Evolutionary conservation across 2,113 vertebrate species (phyloP), one percentile per base, ranked within the genome.

Genomic region (Addax nasomaculatus): DNA sequence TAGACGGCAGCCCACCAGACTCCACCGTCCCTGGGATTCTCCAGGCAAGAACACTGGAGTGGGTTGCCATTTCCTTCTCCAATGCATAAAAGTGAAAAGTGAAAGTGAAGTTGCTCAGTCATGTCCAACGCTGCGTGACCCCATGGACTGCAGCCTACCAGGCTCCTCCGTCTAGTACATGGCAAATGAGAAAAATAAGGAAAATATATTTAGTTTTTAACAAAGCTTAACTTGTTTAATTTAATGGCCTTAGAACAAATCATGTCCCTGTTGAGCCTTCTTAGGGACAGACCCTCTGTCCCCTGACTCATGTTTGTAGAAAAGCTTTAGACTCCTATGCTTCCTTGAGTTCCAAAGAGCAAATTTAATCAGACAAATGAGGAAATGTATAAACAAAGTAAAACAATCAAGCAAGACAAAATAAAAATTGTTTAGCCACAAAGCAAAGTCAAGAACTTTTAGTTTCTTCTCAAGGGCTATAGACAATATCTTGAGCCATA

Each of bases 121-220:
- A 17, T n/a, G 64, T n/a, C 33, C 33, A 10, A n/a, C 0, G 4
- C 64, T n/a, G n/a, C 2, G 1, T 1, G 16, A 67, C 64, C 8
- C 8, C 8, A n/a, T n/a, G 33, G 64, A 67, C 33, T 67, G 16
- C 16, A n/a, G 33, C 33, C 16, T 10, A 67, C 33, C 64, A 67
- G 16, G 64, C 7, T 67, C 33, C 33, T 67, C 33, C 4, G 1
- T 67, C 64, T 36, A 36, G 64, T 70, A 70, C 16, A 43, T 86
- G 19, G 19, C 5, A 49, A 96, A 92, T n/a, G n/a, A 47, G 29
- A 51, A 92, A 86, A 85, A 70, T 57, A 17, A 49, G 15, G 19
- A 85, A 53, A 53, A 81, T 93, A 83, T 73, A 21, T 7, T 57
- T 27, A 73, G 12, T 76, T 96, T 94, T 84, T 60, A 94, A 79